phyloP scores from a whole-genome alignment of 2,797 vertebrate genomes.

The Synanceia verrucosa region DNA sequence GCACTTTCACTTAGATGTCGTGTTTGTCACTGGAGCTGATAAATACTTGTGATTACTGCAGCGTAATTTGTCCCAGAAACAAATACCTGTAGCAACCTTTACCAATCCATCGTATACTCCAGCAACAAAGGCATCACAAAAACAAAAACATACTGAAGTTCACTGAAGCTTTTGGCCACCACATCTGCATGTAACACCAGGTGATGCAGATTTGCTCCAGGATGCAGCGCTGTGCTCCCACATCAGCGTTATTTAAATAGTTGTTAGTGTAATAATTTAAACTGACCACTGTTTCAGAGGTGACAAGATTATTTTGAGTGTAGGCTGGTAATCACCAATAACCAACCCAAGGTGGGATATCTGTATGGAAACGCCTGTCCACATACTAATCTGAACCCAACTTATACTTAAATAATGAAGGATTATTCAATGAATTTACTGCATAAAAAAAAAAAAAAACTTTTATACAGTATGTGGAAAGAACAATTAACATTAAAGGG shows the following conservation, averaged over 20 bases:
- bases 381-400: no score
- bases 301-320: not conserved
- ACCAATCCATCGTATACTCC: not conserved
- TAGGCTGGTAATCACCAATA: not conserved
- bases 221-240: not conserved
- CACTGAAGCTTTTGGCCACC: not conserved
- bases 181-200: not conserved
- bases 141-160: not conserved
- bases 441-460: not conserved
- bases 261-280: not conserved
- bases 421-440: constrained; percentile 5
- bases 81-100: not conserved
- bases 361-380: not conserved
- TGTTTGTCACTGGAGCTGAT: not conserved
- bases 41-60: not conserved
- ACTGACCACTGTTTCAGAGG: not conserved
- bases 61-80: not conserved
- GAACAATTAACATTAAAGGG: constrained; percentile 24
- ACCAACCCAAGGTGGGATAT: no score
- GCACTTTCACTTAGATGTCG: no score
- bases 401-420: not conserved
- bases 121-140: not conserved
- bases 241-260: not conserved
- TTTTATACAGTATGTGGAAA: not conserved
- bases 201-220: not conserved